These are phyloP conservation scores for Pyxicephalus adspersus DNA, from an alignment of 2,113 vertebrate genomes.

Conservation along the genomic window DNA sequence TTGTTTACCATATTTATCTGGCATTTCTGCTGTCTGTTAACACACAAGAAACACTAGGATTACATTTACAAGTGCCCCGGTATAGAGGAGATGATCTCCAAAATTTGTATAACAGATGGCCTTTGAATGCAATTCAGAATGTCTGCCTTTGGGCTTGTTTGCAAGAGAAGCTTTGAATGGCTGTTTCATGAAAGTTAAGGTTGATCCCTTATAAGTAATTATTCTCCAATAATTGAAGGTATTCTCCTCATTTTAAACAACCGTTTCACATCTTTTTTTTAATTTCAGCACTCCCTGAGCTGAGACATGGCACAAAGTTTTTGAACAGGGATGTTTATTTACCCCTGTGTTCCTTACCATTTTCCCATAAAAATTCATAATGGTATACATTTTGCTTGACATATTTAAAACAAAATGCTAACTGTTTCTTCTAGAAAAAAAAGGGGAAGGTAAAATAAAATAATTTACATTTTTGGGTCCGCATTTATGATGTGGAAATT, in stretches of 20 bases:
- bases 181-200: constrained; percentile 83
- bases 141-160: constrained; percentile 86
- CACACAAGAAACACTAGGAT: constrained; percentile 83
- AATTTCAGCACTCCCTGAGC: constrained; percentile 81
- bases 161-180: constrained; percentile 88
- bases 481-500: no score
- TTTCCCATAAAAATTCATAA: constrained; percentile 72
- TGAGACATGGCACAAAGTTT: constrained; percentile 78
- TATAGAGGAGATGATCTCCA: constrained; percentile 76
- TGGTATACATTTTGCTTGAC: constrained; percentile 76
- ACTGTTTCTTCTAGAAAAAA: background rate
- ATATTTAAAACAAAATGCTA: background rate
- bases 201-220: constrained; percentile 85
- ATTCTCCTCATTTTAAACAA: constrained; percentile 83
- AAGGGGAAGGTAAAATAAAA: background rate
- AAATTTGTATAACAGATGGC: constrained; percentile 94
- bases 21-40: constrained; percentile 88
- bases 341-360: constrained; percentile 68
- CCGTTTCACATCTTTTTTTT: constrained; percentile 73
- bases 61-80: constrained; percentile 79
- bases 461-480: no score
- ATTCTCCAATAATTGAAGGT: constrained; percentile 88
- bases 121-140: constrained; percentile 92
- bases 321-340: constrained; percentile 76
- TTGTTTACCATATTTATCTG: constrained; percentile 85